phyloP scores from a whole-genome alignment of 2,888 invertebrate species.

The Agrilus mali region DNA sequence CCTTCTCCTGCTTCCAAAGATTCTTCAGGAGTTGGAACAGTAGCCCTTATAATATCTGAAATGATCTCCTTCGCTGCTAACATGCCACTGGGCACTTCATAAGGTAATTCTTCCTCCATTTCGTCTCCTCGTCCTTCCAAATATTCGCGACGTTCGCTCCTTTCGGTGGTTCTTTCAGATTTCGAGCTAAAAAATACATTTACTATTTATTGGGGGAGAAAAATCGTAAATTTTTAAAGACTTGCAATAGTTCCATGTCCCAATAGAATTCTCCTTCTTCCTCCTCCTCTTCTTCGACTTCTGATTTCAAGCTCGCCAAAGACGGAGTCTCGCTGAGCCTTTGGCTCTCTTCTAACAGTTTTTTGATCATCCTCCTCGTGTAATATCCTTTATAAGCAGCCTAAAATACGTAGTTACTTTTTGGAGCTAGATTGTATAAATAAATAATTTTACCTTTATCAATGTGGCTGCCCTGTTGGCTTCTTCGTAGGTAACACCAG shows the following conservation, averaged over 20 bases:
- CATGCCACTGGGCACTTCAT: no score
- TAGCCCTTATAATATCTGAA: no score
- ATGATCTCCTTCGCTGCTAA: no score
- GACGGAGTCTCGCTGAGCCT: slow-evolving; percentile 5
- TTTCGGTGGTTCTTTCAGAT: neutral
- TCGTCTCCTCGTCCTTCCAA: no score
- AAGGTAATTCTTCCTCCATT: no score
- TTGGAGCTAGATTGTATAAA: neutral
- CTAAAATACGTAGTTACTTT: slow-evolving; percentile 9
- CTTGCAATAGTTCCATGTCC: neutral
- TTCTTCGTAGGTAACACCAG: slow-evolving; percentile 29
- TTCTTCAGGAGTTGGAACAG: no score
- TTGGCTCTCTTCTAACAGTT: slow-evolving; percentile 14
- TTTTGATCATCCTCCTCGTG: slow-evolving; percentile 24
- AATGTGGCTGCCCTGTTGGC: slow-evolving; percentile 30
- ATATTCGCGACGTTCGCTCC: no score
- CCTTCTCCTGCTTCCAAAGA: no score
- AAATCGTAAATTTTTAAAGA: neutral
- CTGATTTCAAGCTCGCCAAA: neutral
- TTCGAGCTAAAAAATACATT: neutral
- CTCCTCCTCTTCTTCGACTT: slow-evolving; percentile 1
- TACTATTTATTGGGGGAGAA: neutral
- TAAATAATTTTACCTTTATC: slow-evolving; percentile 24
- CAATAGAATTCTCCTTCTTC: neutral
- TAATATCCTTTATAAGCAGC: slow-evolving; percentile 34